Evolutionary conservation across 2,888 invertebrate genomes (phyloP).

Genomic region (Idaea aversata): DNA sequence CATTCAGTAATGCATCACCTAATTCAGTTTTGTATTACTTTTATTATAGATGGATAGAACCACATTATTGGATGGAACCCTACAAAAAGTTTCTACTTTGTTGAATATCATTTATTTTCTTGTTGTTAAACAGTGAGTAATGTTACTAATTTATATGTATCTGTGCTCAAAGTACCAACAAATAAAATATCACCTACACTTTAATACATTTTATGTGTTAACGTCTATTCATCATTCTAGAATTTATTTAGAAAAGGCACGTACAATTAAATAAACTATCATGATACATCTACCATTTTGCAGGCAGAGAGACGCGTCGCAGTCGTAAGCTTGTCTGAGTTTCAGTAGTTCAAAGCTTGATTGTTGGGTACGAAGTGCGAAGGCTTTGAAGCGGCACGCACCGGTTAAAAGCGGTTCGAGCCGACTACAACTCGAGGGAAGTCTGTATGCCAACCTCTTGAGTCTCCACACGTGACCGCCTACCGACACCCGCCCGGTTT

Average conservation of each 20-base stretch:
- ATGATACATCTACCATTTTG: too few species aligned
- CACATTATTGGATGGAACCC: neutral
- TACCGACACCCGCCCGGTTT: neutral
- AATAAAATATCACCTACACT: neutral
- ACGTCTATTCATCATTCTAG: neutral
- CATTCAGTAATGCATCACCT: too few species aligned
- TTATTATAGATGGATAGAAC: too few species aligned
- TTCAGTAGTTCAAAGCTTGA: neutral
- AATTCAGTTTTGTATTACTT: too few species aligned
- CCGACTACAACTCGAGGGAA: conserved; percentile 1
- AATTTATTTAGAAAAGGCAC: neutral
- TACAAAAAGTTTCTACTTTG: neutral
- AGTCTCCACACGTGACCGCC: neutral
- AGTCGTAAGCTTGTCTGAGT: too few species aligned
- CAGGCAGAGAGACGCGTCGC: too few species aligned
- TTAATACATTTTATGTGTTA: neutral
- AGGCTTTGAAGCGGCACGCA: conserved; percentile 39
- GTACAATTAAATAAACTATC: too few species aligned
- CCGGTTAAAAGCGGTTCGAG: conserved; percentile 37
- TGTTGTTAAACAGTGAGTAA: neutral
- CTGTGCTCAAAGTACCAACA: neutral
- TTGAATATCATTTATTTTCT: neutral
- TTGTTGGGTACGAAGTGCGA: conserved; percentile 5
- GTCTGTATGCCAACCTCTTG: neutral
- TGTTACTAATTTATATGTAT: neutral